phyloP scores from a whole-genome alignment of 2,888 invertebrate genomes.

The Spodoptera littoralis region DNA sequence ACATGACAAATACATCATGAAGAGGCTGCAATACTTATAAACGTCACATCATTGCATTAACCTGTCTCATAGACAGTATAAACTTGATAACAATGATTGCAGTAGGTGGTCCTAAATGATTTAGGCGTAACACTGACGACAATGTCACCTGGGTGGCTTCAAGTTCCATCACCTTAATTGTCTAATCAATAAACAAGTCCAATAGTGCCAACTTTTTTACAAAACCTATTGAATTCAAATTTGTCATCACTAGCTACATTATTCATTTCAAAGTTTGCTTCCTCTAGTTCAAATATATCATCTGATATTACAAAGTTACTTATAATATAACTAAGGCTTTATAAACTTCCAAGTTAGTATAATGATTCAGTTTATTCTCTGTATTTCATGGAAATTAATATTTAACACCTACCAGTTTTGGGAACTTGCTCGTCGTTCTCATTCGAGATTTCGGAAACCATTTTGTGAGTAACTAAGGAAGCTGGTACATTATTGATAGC shows the following conservation, averaged over 20 bases:
- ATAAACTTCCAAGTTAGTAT: slow-evolving; percentile 5
- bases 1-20: too few relatives aligned
- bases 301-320: slow-evolving; percentile 4
- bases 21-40: neutral
- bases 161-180: slow-evolving; percentile 8
- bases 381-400: slow-evolving; percentile 31
- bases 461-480: slow-evolving; percentile 10
- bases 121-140: slow-evolving; percentile 36
- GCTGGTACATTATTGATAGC: slow-evolving; percentile 31
- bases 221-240: too few relatives aligned
- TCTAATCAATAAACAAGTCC: slow-evolving; percentile 9
- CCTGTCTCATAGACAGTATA: slow-evolving; percentile 14
- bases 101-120: slow-evolving; percentile 45
- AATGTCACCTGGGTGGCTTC: slow-evolving; percentile 44
- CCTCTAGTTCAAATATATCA: neutral
- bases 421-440: slow-evolving; percentile 14
- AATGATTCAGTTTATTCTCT: slow-evolving; percentile 7
- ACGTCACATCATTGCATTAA: slow-evolving; percentile 12
- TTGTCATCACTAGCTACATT: too few relatives aligned
- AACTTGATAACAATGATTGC: slow-evolving; percentile 24
- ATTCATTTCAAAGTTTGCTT: neutral
- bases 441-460: slow-evolving; percentile 34
- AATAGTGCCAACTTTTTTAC: neutral
- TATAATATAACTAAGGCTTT: too few relatives aligned
- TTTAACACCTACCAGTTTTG: slow-evolving; percentile 16